phyloP scores from a whole-genome alignment of 2,888 invertebrate species.

The Drosophila prostipennis region DNA sequence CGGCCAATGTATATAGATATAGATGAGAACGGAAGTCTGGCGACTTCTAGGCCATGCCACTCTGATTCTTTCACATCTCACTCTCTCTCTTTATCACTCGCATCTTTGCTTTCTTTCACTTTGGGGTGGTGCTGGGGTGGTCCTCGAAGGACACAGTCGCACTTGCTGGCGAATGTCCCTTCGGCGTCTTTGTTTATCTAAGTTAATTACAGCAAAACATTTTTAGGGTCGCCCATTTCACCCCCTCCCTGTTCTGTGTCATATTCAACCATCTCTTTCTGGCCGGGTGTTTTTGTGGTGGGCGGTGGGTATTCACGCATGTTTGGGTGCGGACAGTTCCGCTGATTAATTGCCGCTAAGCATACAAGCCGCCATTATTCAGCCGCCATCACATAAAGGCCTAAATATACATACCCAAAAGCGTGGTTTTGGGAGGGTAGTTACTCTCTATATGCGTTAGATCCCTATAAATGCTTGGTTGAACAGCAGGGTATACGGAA shows the following conservation, averaged over 20 bases:
- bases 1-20: neutral
- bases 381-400: conserved; percentile 45
- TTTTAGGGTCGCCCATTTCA: conserved; percentile 60
- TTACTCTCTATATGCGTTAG: conserved; percentile 1
- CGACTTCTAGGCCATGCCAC: conserved; percentile 6
- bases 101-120: conserved; percentile 4
- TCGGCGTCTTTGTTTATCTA: conserved; percentile 71
- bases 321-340: conserved; percentile 79
- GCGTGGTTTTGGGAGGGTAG: conserved; percentile 17
- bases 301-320: conserved; percentile 67
- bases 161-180: conserved; percentile 53
- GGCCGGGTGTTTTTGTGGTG: conserved; percentile 1
- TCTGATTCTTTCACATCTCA: neutral
- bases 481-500: neutral
- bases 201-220: conserved; percentile 80
- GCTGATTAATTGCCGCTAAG: conserved; percentile 76
- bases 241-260: conserved; percentile 13
- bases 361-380: conserved; percentile 71
- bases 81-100: neutral
- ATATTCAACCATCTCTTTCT: conserved; percentile 17
- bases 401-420: conserved; percentile 27
- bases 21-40: conserved; percentile 25
- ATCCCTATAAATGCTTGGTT: neutral
- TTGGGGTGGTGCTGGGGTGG: conserved; percentile 11
- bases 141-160: conserved; percentile 27